A percentile compares a stretch with the other conserved stretches of the same genome.
Conservation (phyloP, 2,113 vertebrate species). For the Axis porcinus region DNA sequence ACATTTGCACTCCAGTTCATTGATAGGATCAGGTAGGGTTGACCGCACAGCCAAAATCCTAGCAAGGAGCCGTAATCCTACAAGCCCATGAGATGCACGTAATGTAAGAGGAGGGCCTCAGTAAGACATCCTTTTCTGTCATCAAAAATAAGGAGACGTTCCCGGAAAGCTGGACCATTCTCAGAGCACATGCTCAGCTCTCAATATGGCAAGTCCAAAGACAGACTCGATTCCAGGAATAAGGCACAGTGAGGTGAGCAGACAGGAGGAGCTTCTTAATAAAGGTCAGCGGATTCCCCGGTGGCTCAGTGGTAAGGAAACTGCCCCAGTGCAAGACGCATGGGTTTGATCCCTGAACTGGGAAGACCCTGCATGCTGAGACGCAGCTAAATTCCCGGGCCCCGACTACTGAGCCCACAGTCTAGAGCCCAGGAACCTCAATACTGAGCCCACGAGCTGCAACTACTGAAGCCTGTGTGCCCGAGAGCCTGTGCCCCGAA, state of each 20-base stretch:
- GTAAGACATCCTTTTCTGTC: background rate
- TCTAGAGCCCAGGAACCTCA: background rate
- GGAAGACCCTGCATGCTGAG: background rate
- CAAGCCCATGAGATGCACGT: fast-evolving
- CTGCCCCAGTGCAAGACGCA: background rate
- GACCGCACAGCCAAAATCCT: background rate
- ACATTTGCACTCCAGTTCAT: background rate
- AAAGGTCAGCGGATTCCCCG: background rate
- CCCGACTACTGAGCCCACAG: background rate
- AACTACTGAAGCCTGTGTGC: background rate
- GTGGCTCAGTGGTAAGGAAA: background rate
- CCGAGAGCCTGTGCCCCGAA: background rate
- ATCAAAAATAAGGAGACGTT: background rate
- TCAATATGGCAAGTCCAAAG: fast-evolving
- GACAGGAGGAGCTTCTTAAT: background rate
- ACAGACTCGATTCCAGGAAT: background rate
- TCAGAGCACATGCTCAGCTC: fast-evolving
- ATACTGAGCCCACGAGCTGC: background rate
- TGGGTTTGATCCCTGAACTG: background rate
- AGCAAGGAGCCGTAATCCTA: background rate
- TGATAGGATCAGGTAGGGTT: background rate
- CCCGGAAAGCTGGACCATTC: background rate
- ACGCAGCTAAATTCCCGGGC: background rate
- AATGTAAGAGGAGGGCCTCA: background rate
- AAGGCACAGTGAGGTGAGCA: background rate